Conservation (phyloP, 2,797 vertebrate species). For the Bradypodion pumilum region DNA sequence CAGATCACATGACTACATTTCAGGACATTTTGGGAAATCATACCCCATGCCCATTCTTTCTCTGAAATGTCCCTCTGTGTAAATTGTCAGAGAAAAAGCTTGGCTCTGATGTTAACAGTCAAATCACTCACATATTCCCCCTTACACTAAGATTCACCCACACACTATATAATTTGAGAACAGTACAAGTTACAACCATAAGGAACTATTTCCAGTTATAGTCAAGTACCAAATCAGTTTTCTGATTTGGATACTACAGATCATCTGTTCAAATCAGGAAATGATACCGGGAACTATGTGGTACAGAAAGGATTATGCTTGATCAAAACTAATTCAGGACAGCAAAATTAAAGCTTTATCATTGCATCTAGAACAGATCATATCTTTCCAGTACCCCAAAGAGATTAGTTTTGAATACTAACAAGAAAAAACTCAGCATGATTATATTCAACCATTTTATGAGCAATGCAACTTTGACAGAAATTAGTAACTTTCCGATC, state of each 20-base stretch:
- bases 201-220: too few species aligned
- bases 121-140: neutral
- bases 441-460: neutral
- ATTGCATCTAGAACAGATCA: too few species aligned
- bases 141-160: neutral
- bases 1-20: neutral
- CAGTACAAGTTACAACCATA: too few species aligned
- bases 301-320: neutral
- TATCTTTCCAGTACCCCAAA: neutral
- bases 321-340: neutral
- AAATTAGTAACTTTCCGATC: neutral
- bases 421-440: neutral
- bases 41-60: neutral
- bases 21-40: neutral
- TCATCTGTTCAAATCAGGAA: neutral
- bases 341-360: neutral
- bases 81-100: neutral
- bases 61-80: neutral
- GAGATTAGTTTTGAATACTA: neutral
- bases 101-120: slow-evolving; percentile 5
- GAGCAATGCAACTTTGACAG: neutral
- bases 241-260: neutral
- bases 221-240: neutral
- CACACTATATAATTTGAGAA: neutral
- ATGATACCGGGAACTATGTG: neutral